Conservation (phyloP, 2,797 vertebrate species). For the Periophthalmus magnuspinnatus region DNA sequence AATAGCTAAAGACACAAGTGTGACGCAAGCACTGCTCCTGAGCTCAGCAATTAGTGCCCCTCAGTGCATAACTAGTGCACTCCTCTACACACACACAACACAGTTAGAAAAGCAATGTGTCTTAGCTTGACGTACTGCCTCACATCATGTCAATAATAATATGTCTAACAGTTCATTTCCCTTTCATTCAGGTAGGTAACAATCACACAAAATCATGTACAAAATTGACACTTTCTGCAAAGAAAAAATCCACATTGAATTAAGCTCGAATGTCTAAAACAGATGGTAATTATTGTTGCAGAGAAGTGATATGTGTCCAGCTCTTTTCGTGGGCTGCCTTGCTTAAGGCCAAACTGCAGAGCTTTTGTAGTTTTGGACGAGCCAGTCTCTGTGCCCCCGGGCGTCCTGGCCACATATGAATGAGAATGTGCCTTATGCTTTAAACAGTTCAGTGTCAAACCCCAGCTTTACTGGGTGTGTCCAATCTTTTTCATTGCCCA, state of each 20-base stretch:
- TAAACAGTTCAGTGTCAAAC: conserved; percentile 12
- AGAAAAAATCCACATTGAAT: conserved; percentile 7
- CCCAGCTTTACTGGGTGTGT: conserved; percentile 14
- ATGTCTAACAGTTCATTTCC: not conserved
- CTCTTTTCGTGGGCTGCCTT: conserved; percentile 30
- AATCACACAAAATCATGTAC: conserved; percentile 77
- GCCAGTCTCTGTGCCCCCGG: conserved; percentile 37
- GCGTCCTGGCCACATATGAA: conserved; percentile 36
- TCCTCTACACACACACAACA: conserved; percentile 45
- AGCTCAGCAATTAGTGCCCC: conserved; percentile 65
- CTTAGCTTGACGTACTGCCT: not conserved
- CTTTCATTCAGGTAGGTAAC: not conserved
- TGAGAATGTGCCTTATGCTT: conserved; percentile 31
- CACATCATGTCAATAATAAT: not conserved
- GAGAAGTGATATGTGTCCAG: conserved; percentile 22
- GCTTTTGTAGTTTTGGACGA: conserved; percentile 46
- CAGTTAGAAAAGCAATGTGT: conserved; percentile 2
- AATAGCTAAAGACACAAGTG: conserved; percentile 56
- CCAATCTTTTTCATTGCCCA: conserved; percentile 27
- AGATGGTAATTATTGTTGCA: conserved; percentile 31
- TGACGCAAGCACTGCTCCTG: conserved; percentile 49
- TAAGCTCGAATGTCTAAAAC: conserved; percentile 21
- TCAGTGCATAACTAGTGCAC: conserved; percentile 41
- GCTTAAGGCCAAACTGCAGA: conserved; percentile 42
- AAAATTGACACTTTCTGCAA: conserved; percentile 79